A percentile compares a stretch with the other conserved stretches of the same genome.
These are phyloP conservation scores for Sciurus carolinensis DNA, from an alignment of 2,797 vertebrate species.

Conservation along the genomic window DNA sequence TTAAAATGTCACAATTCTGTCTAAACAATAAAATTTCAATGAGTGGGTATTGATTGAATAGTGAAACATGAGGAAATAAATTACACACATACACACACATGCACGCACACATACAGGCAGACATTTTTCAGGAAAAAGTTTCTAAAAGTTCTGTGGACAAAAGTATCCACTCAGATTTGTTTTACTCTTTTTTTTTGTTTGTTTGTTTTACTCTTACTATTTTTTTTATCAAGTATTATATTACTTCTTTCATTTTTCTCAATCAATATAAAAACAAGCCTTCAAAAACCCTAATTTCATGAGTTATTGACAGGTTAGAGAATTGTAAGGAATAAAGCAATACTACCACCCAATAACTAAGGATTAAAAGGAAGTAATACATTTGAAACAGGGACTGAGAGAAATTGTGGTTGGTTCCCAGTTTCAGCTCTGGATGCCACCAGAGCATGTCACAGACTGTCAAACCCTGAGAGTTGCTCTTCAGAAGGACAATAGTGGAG, in stretches of 20 bases:
- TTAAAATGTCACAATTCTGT: not conserved
- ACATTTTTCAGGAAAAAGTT: not conserved
- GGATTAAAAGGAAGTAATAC: not conserved
- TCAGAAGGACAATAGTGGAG: not conserved
- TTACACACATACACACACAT: not conserved
- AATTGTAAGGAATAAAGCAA: not conserved
- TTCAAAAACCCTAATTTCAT: not conserved
- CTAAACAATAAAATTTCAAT: not conserved
- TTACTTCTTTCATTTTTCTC: slow-evolving; percentile 47
- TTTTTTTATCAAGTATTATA: not conserved
- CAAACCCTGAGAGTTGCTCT: not conserved
- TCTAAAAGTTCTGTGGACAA: slow-evolving; percentile 10
- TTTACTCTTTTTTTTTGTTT: not conserved
- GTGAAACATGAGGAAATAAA: not conserved
- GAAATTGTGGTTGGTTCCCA: not conserved
- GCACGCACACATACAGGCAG: not conserved
- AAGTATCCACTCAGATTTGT: not conserved
- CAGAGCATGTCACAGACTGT: accelerated
- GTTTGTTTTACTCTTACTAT: not conserved
- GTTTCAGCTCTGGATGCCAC: not conserved
- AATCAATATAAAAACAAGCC: not conserved
- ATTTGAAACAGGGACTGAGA: not conserved
- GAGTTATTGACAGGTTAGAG: slow-evolving; percentile 15
- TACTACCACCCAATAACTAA: not conserved
- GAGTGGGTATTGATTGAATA: not conserved